Base-by-base conservation (phyloP, 2,113 vertebrate species). In the Peromyscus leucopus region DNA sequence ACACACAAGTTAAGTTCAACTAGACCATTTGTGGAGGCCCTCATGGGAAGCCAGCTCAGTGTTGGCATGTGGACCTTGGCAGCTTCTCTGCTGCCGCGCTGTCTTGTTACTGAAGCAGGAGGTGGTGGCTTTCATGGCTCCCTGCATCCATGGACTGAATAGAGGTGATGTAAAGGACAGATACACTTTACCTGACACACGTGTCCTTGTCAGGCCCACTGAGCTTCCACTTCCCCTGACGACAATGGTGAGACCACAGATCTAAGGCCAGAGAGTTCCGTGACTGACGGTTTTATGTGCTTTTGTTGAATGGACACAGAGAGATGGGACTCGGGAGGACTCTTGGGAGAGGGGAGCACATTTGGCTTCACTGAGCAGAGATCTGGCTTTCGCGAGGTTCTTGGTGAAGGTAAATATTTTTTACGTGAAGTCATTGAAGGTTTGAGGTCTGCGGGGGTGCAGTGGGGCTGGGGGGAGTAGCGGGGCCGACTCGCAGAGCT, bases 331-430 rank as follows among this genome's bases (percentile, higher is more conserved):
- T 78, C n/a, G 7, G 17, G 48, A 36, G 63, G 26, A 72, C 63
- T 19, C 39, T 61, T 12, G n/a, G 48, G 74, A 22, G 57, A 87
- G 17, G 0, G 59, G 51, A 74, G 67, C 36, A 75, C 69, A 28
- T 46, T 69, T 72, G 39, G 28, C 10, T 83, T 22, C 13, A 26
- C 31, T 10, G 28, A 84, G 69, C 22, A 48, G 51, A 57, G 24
- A 71, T 48, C 42, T 24, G 39, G 84, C n/a, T 76, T 94, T 78
- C 22, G 9, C 7, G 69, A 51, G 55, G 59, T 65, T 95, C 69
- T 87, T 82, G 22, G 61, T 86, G 89, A 89, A 91, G 51, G 89
- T 90, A 55, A 72, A 7, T 42, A 61, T 90, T 96, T 93, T 95
- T 92, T 48, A 19, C 31, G 8, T 69, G 55, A 94, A 63, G 48